phyloP scores from a whole-genome alignment of 2,113 vertebrate species.

The Lagopus leucura region DNA sequence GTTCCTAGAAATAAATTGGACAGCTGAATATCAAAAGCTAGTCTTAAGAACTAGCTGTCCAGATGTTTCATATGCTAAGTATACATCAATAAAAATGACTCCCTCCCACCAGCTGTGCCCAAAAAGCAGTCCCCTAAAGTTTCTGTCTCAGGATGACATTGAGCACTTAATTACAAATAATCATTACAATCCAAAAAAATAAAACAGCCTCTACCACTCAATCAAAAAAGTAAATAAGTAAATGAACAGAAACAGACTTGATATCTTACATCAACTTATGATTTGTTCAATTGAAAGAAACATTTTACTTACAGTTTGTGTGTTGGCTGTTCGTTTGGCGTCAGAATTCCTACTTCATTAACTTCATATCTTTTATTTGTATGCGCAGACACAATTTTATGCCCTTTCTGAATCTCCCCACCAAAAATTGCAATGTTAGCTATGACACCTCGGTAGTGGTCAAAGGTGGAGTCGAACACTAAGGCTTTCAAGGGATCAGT shows the following conservation, averaged over 20 bases:
- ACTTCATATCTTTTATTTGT: conserved; percentile 91
- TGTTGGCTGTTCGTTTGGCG: conserved; percentile 86
- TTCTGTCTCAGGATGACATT: background rate
- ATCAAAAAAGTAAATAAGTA: background rate
- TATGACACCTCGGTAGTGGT: conserved; percentile 93
- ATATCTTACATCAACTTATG: background rate
- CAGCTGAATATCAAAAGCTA: background rate
- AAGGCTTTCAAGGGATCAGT: conserved; percentile 88
- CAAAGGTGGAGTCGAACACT: conserved; percentile 95
- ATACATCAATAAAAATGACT: background rate
- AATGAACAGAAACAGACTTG: background rate
- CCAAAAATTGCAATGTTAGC: conserved; percentile 91
- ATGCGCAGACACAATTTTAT: conserved; percentile 86
- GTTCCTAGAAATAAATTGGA: conserved; percentile 39
- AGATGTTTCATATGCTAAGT: background rate
- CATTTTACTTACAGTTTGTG: conserved; percentile 82
- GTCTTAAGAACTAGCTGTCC: conserved; percentile 7
- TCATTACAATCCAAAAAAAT: background rate
- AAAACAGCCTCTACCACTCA: background rate
- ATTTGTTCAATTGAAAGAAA: background rate
- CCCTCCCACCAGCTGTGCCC: background rate
- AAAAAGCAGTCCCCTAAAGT: background rate
- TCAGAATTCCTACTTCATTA: conserved; percentile 90
- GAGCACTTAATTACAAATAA: background rate
- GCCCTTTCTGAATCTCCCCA: conserved; percentile 87